phyloP scores from a whole-genome alignment of 2,888 invertebrate genomes.

The Latrodectus hesperus region DNA sequence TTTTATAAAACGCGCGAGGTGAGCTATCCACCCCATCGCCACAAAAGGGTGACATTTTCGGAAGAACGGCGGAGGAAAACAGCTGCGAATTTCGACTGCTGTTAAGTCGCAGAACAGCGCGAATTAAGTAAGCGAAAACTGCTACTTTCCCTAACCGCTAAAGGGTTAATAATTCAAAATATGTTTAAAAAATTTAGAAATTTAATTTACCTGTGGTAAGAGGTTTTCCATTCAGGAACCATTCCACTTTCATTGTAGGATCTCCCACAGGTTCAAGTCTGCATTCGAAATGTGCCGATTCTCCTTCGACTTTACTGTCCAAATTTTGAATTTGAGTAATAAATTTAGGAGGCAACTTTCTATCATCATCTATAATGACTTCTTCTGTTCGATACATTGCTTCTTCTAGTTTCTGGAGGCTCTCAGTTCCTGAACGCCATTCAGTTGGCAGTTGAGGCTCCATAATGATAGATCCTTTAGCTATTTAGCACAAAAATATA shows the following conservation, averaged over 20 bases:
- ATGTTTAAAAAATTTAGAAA: too few species aligned
- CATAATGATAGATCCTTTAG: constrained; percentile 83
- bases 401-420: constrained; percentile 91
- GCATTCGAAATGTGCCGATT: constrained; percentile 92
- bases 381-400: constrained; percentile 65
- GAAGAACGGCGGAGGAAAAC: too few species aligned
- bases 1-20: too few species aligned
- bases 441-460: constrained; percentile 91
- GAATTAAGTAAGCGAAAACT: too few species aligned
- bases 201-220: constrained; percentile 73
- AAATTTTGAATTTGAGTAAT: constrained; percentile 92
- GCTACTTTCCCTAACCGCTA: too few species aligned
- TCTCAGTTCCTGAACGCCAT: constrained; percentile 90
- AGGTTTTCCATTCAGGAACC: constrained; percentile 75
- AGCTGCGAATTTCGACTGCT: too few species aligned
- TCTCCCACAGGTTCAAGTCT: constrained; percentile 96
- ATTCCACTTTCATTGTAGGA: constrained; percentile 81
- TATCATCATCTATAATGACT: constrained; percentile 63
- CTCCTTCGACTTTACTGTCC: constrained; percentile 87
- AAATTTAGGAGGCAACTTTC: constrained; percentile 81
- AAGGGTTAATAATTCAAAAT: too few species aligned
- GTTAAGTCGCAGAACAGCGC: too few species aligned
- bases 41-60: too few species aligned
- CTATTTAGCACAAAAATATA: constrained; percentile 17
- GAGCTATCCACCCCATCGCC: too few species aligned